Evolutionary conservation across 2,888 invertebrate species (phyloP).

Genomic region (Drosophila ustulata): DNA sequence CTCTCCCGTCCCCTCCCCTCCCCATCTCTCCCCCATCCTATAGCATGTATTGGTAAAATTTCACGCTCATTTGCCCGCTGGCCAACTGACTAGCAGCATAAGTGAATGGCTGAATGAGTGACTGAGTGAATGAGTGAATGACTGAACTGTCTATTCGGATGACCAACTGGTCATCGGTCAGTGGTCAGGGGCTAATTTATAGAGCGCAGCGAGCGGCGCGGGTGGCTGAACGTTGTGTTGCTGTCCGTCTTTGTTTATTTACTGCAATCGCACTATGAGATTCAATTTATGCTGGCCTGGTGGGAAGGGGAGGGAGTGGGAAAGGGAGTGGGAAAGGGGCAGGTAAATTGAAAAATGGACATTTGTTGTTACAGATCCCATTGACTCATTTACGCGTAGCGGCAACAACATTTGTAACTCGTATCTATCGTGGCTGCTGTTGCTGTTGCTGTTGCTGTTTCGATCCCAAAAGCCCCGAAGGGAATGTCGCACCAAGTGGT

Average conservation of each 20-base stretch:
- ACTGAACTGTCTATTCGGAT: conserved; percentile 3
- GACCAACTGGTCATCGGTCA: conserved; percentile 56
- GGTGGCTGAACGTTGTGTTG: conserved; percentile 60
- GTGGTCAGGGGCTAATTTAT: conserved; percentile 72
- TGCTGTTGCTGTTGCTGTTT: background rate
- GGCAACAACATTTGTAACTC: conserved; percentile 20
- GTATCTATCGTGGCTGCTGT: background rate
- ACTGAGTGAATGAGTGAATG: conserved; percentile 23
- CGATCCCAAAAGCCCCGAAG: conserved; percentile 10
- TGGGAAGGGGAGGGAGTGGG: conserved; percentile 3
- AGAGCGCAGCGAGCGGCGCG: conserved; percentile 61
- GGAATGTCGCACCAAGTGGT: conserved; percentile 44
- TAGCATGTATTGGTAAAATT: conserved; percentile 79
- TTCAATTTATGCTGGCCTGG: conserved; percentile 68
- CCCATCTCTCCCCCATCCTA: conserved; percentile 26
- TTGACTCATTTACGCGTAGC: conserved; percentile 54
- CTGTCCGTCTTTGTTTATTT: conserved; percentile 16
- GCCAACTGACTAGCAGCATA: conserved; percentile 33
- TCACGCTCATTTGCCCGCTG: conserved; percentile 76
- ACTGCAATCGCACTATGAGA: conserved; percentile 40
- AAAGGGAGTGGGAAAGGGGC: conserved; percentile 3
- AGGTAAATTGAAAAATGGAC: conserved; percentile 77
- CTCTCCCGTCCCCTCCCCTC: background rate
- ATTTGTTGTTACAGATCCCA: conserved; percentile 72
- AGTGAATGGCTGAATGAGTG: conserved; percentile 4